Percentiles rank a stretch among this genome's conserved stretches.
Evolutionary conservation across 35 echinoderm and acorn worm species (phyloP).

Genomic region (Lytechinus variegatus): DNA sequence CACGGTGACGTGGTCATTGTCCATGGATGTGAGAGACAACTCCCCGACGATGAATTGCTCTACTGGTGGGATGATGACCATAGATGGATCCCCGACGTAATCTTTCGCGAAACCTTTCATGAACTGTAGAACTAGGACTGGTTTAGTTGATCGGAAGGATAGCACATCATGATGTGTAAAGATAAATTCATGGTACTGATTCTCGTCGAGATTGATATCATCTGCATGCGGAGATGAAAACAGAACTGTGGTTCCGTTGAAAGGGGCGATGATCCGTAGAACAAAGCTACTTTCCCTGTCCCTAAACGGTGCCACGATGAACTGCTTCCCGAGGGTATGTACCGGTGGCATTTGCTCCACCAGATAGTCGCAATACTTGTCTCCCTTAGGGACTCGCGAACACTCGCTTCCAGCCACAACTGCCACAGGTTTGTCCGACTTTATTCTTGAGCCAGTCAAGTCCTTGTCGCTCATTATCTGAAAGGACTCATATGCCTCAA

Average conservation of each 20-base stretch:
- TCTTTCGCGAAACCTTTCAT: conserved; percentile 81
- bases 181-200: conserved; percentile 74
- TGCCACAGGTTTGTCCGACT: conserved; percentile 65
- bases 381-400: conserved; percentile 61
- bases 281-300: conserved; percentile 67
- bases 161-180: conserved; percentile 46
- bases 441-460: conserved; percentile 72
- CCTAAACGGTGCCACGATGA: conserved; percentile 75
- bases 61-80: conserved; percentile 69
- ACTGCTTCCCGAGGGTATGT: conserved; percentile 78
- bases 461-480: conserved; percentile 78
- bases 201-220: conserved; percentile 51
- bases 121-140: conserved; percentile 79
- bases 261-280: conserved; percentile 69
- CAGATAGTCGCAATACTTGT: conserved; percentile 80
- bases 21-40: conserved; percentile 66
- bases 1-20: conserved; percentile 22
- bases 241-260: conserved; percentile 62
- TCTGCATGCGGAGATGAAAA: conserved; percentile 53
- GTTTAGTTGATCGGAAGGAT: conserved; percentile 66
- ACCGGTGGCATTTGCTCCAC: conserved; percentile 87
- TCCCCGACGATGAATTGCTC: conserved; percentile 83
- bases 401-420: conserved; percentile 77
- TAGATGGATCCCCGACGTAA: conserved; percentile 77
- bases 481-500: conserved; percentile 62